Percentiles rank a stretch among this genome's conserved stretches.
phyloP scores from a whole-genome alignment of 2,888 invertebrate species.

The Drosophila gaucha region DNA sequence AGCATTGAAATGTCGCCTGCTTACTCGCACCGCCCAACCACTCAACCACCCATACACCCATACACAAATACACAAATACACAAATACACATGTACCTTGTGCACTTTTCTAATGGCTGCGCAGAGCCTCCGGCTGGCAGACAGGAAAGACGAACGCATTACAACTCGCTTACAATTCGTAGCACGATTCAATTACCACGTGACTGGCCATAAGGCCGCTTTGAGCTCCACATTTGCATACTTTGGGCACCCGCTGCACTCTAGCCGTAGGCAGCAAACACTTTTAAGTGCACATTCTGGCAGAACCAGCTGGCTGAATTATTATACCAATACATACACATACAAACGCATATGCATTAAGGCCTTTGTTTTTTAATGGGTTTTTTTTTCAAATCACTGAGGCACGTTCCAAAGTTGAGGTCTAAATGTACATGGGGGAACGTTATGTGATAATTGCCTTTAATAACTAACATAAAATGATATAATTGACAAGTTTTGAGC shows the following conservation, averaged over 20 bases:
- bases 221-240: conserved; percentile 68
- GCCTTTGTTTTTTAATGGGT: conserved; percentile 13
- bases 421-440: too few relatives aligned
- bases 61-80: too few relatives aligned
- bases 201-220: conserved; percentile 61
- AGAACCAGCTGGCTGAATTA: conserved; percentile 10
- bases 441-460: too few relatives aligned
- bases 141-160: conserved; percentile 46
- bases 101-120: conserved; percentile 69
- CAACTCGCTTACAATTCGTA: conserved; percentile 72
- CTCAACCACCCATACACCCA: neutral
- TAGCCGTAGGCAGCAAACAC: conserved; percentile 35
- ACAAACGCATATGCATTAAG: neutral
- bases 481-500: too few relatives aligned
- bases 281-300: conserved; percentile 60
- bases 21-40: conserved; percentile 19
- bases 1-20: conserved; percentile 72
- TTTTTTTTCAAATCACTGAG: too few relatives aligned
- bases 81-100: conserved; percentile 41
- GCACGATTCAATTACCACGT: conserved; percentile 76
- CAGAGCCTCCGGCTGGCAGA: conserved; percentile 3
- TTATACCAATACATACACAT: conserved; percentile 8
- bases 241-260: conserved; percentile 46
- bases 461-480: too few relatives aligned
- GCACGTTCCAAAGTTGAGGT: too few relatives aligned